Conservation (phyloP, 2,113 vertebrate species). For the Dunckerocampus dactyliophorus region DNA sequence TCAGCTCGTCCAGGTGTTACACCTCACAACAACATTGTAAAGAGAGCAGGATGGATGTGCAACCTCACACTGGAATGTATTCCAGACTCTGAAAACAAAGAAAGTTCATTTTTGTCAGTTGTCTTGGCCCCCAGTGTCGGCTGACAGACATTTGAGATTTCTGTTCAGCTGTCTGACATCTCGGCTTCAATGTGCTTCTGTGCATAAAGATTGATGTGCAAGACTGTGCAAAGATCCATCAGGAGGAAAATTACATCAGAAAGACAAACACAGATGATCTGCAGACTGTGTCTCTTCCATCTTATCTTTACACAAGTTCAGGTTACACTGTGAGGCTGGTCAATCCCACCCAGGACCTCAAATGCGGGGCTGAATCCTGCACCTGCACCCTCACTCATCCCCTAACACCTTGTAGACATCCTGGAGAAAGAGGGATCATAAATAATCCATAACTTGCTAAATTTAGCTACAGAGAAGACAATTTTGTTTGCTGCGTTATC, state of each 20-base stretch:
- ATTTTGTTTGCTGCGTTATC: conserved; percentile 46
- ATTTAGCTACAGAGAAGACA: conserved; percentile 41
- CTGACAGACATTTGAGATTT: conserved; percentile 28
- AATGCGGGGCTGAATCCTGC: conserved; percentile 44
- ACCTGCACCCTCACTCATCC: conserved; percentile 41
- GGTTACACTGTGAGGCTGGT: conserved; percentile 56
- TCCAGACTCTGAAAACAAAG: conserved; percentile 19
- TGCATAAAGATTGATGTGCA: conserved; percentile 21
- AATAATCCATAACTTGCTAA: conserved; percentile 62
- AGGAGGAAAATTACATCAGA: conserved; percentile 29
- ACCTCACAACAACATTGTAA: conserved; percentile 38
- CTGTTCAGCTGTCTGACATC: conserved; percentile 20
- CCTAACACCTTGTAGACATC: conserved; percentile 46
- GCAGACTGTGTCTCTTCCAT: conserved; percentile 48
- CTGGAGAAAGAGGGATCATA: conserved; percentile 29
- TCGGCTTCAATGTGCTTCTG: conserved; percentile 20
- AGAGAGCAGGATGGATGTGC: conserved; percentile 30
- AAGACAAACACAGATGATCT: conserved; percentile 15
- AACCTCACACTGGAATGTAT: conserved; percentile 26
- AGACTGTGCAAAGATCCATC: conserved; percentile 29
- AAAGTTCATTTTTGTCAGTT: conserved; percentile 6
- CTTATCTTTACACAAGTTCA: conserved; percentile 60
- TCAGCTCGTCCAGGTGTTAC: conserved; percentile 70
- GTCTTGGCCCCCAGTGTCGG: conserved; percentile 4
- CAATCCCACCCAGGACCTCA: conserved; percentile 52